phyloP scores from a whole-genome alignment of 1,140 invertebrate genomes.

The Dreissena rostriformis region DNA sequence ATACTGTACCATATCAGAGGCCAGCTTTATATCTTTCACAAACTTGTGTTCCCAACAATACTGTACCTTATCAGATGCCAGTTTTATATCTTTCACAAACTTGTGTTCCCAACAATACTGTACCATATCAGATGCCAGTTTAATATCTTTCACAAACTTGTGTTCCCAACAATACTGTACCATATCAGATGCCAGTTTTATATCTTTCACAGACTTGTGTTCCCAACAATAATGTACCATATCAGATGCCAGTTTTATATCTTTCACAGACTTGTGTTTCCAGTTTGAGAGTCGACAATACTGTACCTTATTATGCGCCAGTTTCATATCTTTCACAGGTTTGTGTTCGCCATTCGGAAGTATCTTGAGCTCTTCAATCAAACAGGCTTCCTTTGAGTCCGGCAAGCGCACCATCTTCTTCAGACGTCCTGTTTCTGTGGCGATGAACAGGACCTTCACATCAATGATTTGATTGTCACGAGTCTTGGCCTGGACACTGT shows the following conservation, averaged over 20 bases:
- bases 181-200: slow-evolving; percentile 91
- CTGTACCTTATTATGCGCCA: slow-evolving; percentile 90
- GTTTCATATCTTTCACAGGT: slow-evolving; percentile 88
- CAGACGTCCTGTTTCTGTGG: slow-evolving; percentile 88
- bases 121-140: neutral
- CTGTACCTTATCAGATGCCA: slow-evolving; percentile 91
- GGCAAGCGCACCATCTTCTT: slow-evolving; percentile 91
- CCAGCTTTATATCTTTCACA: neutral
- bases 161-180: no score
- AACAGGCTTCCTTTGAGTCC: slow-evolving; percentile 86
- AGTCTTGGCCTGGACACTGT: slow-evolving; percentile 87
- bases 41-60: neutral
- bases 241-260: neutral
- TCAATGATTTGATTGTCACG: slow-evolving; percentile 83
- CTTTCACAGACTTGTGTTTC: no score
- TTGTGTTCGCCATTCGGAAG: slow-evolving; percentile 82
- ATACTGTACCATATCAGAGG: neutral
- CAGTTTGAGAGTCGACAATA: no score
- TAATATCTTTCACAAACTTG: neutral
- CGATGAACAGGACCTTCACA: slow-evolving; percentile 89
- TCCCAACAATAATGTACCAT: no score
- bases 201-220: slow-evolving; percentile 84
- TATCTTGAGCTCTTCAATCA: slow-evolving; percentile 92
- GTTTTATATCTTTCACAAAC: slow-evolving; percentile 87
- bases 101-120: no score